Base-by-base conservation (phyloP, 2,888 invertebrate species). In the Notodonta dromedarius region DNA sequence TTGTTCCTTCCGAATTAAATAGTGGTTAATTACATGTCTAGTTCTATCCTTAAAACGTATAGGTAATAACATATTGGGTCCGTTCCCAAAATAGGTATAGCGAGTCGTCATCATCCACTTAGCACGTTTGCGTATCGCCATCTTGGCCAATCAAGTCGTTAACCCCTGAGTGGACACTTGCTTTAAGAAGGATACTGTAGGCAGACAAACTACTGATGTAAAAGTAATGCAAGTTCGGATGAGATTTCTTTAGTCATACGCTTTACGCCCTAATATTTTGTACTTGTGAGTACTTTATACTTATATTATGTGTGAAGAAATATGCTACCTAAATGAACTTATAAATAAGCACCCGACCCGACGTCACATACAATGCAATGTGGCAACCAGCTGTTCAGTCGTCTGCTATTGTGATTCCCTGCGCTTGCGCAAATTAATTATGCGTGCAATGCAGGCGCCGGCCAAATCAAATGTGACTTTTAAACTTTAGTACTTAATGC, bases 101-200 rank as follows among this genome's bases (percentile, higher is more conserved):
- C 77, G 68, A 75, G 75, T 84, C 77, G 85, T 85, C 88, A 91
- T 91, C 89, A 90, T 89, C 86, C 90, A 91, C 88, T 91, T 91
- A 91, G 83, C 89, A 89, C 89, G 83, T 88, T 88, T 79, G 85
- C 86, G 73, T 84, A 85, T 85, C 87, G 90, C 87, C 89, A 88
- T 89, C 87, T 87, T 89, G 83, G 79, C 80, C 88, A 89, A 91
- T 91, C 89, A 90, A 87, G 87, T 90, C 85, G 88, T 92, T 92
- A 90, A 91, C 91, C 91, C 86, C 71, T 73, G 74, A 68, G 66
- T 71, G 77, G 74, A 71, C 76, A 72, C 77, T 77, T 76, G 75
- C 65, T 64, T 67, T 59, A 69, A 61, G 65, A 63, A 62, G 55
- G 57, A 56, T 42, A 54, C 52, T 66, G 61, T 57, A 65, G 64